These are phyloP conservation scores for Amphibalanus amphitrite DNA, from an alignment of 1,140 invertebrate genomes.

Conservation along the genomic window DNA sequence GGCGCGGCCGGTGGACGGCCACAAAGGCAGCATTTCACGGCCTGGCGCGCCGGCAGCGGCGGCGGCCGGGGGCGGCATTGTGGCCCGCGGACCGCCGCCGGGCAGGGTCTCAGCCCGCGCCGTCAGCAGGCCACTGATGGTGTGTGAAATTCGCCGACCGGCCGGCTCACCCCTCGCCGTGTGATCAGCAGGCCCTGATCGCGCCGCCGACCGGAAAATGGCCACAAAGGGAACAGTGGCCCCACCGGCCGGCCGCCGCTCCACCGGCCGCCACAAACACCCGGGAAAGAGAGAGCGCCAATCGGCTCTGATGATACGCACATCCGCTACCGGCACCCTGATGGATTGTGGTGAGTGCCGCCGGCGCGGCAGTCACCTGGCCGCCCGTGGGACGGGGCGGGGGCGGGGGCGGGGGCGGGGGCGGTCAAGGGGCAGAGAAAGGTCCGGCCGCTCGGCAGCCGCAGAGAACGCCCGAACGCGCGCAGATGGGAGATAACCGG, in stretches of 20 bases:
- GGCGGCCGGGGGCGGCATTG: neutral
- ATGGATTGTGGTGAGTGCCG: too few species aligned
- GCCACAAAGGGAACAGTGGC: neutral
- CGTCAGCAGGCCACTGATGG: neutral
- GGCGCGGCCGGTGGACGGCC: neutral
- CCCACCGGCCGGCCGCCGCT: too few species aligned
- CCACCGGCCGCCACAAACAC: neutral
- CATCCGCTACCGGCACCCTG: neutral
- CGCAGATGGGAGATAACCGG: too few species aligned
- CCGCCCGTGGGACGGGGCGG: neutral
- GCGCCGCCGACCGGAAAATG: neutral
- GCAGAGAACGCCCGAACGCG: too few species aligned
- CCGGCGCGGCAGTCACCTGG: neutral
- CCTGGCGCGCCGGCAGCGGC: neutral
- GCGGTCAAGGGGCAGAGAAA: too few species aligned
- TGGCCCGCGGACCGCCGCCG: neutral
- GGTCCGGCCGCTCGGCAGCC: too few species aligned
- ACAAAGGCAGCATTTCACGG: neutral
- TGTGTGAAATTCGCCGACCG: neutral
- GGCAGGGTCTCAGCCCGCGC: too few species aligned
- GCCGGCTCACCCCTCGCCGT: neutral
- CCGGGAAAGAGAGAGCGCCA: neutral
- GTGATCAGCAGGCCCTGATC: neutral
- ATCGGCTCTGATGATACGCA: neutral
- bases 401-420: too few species aligned